A percentile compares a stretch with the other conserved stretches of the same genome.
These are phyloP conservation scores for Archilochus colubris DNA, from an alignment of 2,113 vertebrate species.

Conservation along the genomic window DNA sequence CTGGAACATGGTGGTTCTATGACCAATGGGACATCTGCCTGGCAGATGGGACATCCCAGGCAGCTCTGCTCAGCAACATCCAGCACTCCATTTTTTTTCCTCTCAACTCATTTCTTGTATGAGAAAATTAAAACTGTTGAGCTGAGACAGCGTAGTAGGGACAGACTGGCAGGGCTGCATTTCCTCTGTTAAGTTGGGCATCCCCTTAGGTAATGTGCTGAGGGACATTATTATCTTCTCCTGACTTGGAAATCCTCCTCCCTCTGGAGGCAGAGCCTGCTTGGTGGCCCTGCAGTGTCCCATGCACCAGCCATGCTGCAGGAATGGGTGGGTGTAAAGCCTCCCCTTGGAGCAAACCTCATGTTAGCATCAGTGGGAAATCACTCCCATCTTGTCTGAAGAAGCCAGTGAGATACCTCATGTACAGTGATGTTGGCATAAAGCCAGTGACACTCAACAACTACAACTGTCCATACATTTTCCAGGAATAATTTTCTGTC, in stretches of 20 bases:
- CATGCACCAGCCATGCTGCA: fast-evolving
- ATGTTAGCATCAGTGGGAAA: fast-evolving
- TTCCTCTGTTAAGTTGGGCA: not conserved
- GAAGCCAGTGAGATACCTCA: not conserved
- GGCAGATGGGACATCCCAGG: no score
- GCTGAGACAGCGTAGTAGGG: not conserved
- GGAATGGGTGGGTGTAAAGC: not conserved
- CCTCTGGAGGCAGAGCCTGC: not conserved
- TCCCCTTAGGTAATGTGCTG: not conserved
- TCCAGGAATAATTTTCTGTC: not conserved
- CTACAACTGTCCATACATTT: not conserved
- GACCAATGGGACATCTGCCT: not conserved
- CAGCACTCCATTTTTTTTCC: not conserved
- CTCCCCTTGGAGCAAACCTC: not conserved
- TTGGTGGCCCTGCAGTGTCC: not conserved
- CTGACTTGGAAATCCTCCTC: not conserved
- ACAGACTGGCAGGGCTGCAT: not conserved
- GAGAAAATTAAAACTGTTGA: not conserved
- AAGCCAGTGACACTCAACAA: not conserved
- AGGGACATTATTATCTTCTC: not conserved
- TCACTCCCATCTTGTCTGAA: not conserved
- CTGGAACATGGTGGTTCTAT: not conserved
- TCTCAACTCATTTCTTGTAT: not conserved
- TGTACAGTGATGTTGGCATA: not conserved
- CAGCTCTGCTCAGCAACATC: not conserved